Percentiles rank a stretch among this genome's conserved stretches.
These are phyloP conservation scores for Ecdyonurus torrentis DNA, from an alignment of 2,888 invertebrate species.

Conservation along the genomic window DNA sequence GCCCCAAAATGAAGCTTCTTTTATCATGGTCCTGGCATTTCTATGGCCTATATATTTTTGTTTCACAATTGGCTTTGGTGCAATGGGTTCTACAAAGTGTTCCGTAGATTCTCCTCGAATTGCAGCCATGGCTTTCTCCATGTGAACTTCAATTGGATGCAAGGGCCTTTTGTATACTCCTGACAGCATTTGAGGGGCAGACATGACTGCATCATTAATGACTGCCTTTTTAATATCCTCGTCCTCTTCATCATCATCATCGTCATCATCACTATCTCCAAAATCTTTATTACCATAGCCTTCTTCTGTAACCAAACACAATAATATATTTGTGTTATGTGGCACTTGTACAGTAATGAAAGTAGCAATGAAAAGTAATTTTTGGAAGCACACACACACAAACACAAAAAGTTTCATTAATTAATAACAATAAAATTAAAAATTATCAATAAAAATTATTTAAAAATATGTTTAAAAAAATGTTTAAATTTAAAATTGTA, in stretches of 20 bases:
- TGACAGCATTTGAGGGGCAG: background rate
- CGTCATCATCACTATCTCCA: constrained; percentile 26
- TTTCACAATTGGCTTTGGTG: constrained; percentile 30
- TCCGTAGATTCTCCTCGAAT: constrained; percentile 15
- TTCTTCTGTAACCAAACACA: constrained; percentile 1
- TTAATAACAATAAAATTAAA: too few relatives aligned
- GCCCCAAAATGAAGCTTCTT: constrained; percentile 76
- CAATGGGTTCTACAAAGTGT: constrained; percentile 13
- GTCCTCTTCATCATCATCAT: constrained; percentile 16
- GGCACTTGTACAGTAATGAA: too few relatives aligned
- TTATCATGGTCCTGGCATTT: constrained; percentile 69
- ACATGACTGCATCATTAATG: background rate
- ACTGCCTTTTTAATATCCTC: too few relatives aligned
- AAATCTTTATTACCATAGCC: constrained; percentile 21
- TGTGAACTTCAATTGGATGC: constrained; percentile 22
- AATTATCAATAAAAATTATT: too few relatives aligned
- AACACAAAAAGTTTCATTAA: too few relatives aligned
- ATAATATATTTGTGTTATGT: too few relatives aligned
- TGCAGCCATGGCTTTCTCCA: constrained; percentile 23
- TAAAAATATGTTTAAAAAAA: too few relatives aligned
- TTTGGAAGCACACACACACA: too few relatives aligned
- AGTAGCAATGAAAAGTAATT: too few relatives aligned
- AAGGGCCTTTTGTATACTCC: background rate
- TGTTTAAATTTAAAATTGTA: too few relatives aligned
- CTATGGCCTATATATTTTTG: constrained; percentile 61